Percentiles rank a stretch among this genome's conserved stretches.
Evolutionary conservation across 2,888 invertebrate genomes (phyloP).

Genomic region (Arge pagana): DNA sequence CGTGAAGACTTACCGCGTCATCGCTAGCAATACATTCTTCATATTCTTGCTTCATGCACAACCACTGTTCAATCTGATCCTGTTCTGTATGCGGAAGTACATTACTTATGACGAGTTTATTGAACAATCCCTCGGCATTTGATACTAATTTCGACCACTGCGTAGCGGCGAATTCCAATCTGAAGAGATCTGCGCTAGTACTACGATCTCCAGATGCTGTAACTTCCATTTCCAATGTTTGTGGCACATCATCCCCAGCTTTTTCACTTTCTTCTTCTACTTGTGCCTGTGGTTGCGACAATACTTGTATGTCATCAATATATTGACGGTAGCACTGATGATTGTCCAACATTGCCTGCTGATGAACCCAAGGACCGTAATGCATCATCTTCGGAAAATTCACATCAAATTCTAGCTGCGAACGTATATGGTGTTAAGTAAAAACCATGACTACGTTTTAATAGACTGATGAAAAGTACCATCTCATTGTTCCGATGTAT

Average conservation of each 20-base stretch:
- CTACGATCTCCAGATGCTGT: slow-evolving; percentile 52
- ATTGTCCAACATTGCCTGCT: slow-evolving; percentile 37
- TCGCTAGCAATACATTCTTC: slow-evolving; percentile 77
- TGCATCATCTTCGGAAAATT: slow-evolving; percentile 50
- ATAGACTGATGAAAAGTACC: too few relatives aligned
- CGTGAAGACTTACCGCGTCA: slow-evolving; percentile 55
- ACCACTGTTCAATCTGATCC: slow-evolving; percentile 81
- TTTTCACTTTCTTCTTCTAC: slow-evolving; percentile 50
- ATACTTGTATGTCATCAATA: slow-evolving; percentile 31
- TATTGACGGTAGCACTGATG: slow-evolving; percentile 40
- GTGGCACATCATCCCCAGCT: slow-evolving; percentile 47
- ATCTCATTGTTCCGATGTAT: too few relatives aligned
- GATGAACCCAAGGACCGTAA: slow-evolving; percentile 40
- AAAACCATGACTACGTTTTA: too few relatives aligned
- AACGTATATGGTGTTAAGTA: too few relatives aligned
- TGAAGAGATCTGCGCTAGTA: slow-evolving; percentile 63
- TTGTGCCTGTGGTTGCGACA: slow-evolving; percentile 31
- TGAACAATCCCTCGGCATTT: slow-evolving; percentile 83
- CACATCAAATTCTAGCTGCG: too few relatives aligned
- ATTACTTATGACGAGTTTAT: slow-evolving; percentile 73
- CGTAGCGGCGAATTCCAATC: slow-evolving; percentile 80
- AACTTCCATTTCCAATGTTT: slow-evolving; percentile 48
- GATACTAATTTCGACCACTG: slow-evolving; percentile 83
- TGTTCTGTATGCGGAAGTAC: slow-evolving; percentile 73
- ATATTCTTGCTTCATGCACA: slow-evolving; percentile 84